Conservation (phyloP, 2,797 vertebrate species). For the Valencia hispanica region DNA sequence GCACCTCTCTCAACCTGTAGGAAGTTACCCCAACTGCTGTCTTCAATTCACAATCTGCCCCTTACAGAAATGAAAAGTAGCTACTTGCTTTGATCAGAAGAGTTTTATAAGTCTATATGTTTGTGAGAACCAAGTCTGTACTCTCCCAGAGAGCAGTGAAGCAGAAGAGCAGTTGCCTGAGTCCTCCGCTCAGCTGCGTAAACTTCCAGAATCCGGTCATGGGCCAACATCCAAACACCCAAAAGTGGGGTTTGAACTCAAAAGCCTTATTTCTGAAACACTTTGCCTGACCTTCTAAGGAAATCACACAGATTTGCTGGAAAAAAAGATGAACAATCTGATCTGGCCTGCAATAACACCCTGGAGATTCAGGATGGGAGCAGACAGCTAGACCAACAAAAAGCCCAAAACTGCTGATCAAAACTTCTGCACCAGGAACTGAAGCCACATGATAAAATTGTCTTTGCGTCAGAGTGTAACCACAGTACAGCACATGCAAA, state of each 20-base stretch:
- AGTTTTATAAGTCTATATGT: conserved; percentile 52
- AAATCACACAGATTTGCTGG: conserved; percentile 17
- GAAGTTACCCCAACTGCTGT: conserved; percentile 50
- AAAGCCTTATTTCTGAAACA: conserved; percentile 38
- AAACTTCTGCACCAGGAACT: conserved; percentile 47
- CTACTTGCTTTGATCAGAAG: conserved; percentile 59
- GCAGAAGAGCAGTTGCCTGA: conserved; percentile 38
- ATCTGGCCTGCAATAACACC: conserved; percentile 40
- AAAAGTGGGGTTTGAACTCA: conserved; percentile 65
- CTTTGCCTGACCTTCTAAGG: conserved; percentile 37
- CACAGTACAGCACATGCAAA: conserved; percentile 56
- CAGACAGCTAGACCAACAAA: conserved; percentile 49
- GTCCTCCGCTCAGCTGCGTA: conserved; percentile 71
- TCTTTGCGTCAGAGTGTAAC: conserved; percentile 35
- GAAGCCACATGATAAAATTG: conserved; percentile 50
- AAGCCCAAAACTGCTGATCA: conserved; percentile 52
- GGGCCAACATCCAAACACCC: conserved; percentile 66
- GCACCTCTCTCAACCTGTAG: conserved; percentile 57
- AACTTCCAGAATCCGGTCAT: conserved; percentile 69
- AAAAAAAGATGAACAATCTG: neutral
- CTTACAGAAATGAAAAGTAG: conserved; percentile 30
- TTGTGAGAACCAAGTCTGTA: conserved; percentile 44
- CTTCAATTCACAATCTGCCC: conserved; percentile 52
- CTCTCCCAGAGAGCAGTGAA: conserved; percentile 56
- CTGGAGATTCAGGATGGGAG: conserved; percentile 23